phyloP scores from a whole-genome alignment of 1,140 invertebrate genomes.

The Dermatophagoides farinae region DNA sequence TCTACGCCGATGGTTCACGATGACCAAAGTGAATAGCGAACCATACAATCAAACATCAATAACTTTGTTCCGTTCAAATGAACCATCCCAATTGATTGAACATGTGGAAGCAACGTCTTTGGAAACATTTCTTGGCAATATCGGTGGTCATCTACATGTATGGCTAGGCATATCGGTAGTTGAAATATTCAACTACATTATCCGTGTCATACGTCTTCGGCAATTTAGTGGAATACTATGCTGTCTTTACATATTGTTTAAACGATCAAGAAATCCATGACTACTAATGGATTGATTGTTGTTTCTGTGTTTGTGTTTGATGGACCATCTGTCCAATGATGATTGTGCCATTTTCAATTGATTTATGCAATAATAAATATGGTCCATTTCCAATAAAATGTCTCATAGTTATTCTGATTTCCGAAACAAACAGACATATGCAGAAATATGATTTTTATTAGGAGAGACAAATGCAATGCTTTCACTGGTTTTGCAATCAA shows the following conservation, averaged over 20 bases:
- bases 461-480: not conserved
- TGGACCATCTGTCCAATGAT: not conserved
- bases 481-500: not conserved
- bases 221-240: not conserved
- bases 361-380: too few relatives aligned
- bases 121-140: not conserved
- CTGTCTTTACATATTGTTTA: not conserved
- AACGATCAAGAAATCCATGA: not conserved
- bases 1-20: not conserved
- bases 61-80: too few relatives aligned
- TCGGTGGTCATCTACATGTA: not conserved
- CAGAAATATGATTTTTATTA: not conserved
- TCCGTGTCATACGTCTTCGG: not conserved
- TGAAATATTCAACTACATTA: not conserved
- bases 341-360: not conserved
- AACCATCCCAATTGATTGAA: not conserved
- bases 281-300: not conserved
- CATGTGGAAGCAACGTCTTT: not conserved
- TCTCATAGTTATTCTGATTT: not conserved
- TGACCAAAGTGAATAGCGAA: not conserved
- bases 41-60: not conserved
- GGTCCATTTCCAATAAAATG: too few relatives aligned
- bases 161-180: not conserved
- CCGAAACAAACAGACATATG: not conserved
- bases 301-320: not conserved